Evolutionary conservation across 2,113 vertebrate species (phyloP).

Genomic region (Pogonocichla stellata): DNA sequence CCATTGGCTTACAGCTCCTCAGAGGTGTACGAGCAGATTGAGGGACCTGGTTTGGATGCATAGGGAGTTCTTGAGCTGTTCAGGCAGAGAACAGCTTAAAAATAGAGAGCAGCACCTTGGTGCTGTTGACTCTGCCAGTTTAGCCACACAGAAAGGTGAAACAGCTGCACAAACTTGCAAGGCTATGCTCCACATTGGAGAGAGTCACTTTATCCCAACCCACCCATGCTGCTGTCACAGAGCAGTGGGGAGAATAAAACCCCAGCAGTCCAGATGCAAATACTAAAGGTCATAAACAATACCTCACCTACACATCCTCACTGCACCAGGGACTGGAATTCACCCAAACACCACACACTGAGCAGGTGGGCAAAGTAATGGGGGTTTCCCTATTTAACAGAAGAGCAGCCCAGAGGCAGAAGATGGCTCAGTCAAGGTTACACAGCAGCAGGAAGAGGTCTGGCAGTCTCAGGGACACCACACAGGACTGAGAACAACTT

Average conservation of each 20-base stretch:
- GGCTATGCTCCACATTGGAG: background rate
- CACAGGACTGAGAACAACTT: background rate
- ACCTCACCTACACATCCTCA: background rate
- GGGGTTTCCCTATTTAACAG: background rate
- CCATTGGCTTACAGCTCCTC: background rate
- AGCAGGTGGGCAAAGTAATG: background rate
- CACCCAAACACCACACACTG: background rate
- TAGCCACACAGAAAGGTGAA: background rate
- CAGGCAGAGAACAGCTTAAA: background rate
- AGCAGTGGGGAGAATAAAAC: background rate
- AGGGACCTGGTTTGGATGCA: background rate
- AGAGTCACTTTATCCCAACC: background rate
- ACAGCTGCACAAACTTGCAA: background rate
- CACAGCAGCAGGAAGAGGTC: background rate
- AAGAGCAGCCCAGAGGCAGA: background rate
- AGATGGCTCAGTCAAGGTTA: background rate
- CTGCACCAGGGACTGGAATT: background rate
- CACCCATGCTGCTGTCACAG: background rate
- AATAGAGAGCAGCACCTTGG: background rate
- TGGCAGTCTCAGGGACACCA: background rate
- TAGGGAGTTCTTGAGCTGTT: background rate
- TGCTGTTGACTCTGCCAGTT: background rate
- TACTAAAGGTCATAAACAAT: background rate
- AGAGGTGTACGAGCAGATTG: background rate
- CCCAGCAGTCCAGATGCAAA: background rate